phyloP scores from a whole-genome alignment of 2,113 vertebrate species.

The Prunella fulvescens region DNA sequence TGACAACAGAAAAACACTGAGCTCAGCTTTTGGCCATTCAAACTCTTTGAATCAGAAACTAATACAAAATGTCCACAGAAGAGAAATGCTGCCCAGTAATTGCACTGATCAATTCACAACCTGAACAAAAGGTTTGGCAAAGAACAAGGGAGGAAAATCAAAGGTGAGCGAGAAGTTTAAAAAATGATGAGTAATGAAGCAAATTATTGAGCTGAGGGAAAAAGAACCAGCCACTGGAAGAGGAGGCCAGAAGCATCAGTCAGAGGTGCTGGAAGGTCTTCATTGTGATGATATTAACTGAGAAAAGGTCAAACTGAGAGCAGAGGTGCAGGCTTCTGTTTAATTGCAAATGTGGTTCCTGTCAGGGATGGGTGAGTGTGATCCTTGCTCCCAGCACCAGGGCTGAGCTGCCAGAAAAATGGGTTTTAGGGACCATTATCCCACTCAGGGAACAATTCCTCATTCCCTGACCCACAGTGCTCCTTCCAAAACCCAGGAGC shows the following conservation, averaged over 20 bases:
- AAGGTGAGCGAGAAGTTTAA: not conserved
- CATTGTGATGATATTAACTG: constrained; percentile 1
- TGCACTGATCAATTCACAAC: constrained; percentile 13
- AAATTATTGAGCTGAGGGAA: constrained; percentile 21
- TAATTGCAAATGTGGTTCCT: constrained; percentile 12
- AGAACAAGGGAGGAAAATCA: not conserved
- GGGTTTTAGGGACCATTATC: not conserved
- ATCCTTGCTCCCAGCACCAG: not conserved
- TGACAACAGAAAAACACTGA: not conserved
- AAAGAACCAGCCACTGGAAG: not conserved
- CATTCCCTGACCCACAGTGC: not conserved
- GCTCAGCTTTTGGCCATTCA: not conserved
- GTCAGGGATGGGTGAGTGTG: not conserved
- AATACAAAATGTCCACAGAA: not conserved
- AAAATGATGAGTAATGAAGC: not conserved
- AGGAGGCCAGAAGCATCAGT: not conserved
- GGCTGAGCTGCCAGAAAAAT: not conserved
- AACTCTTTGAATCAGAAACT: not conserved
- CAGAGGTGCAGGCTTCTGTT: not conserved
- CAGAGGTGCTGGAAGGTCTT: not conserved
- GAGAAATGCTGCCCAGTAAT: constrained; percentile 10
- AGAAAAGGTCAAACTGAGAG: constrained; percentile 33
- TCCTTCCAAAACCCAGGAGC: not conserved
- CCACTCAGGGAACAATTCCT: not conserved
- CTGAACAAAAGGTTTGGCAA: constrained; percentile 18